Evolutionary conservation across 2,797 vertebrate genomes (phyloP).

Genomic region (Coreius guichenoti): DNA sequence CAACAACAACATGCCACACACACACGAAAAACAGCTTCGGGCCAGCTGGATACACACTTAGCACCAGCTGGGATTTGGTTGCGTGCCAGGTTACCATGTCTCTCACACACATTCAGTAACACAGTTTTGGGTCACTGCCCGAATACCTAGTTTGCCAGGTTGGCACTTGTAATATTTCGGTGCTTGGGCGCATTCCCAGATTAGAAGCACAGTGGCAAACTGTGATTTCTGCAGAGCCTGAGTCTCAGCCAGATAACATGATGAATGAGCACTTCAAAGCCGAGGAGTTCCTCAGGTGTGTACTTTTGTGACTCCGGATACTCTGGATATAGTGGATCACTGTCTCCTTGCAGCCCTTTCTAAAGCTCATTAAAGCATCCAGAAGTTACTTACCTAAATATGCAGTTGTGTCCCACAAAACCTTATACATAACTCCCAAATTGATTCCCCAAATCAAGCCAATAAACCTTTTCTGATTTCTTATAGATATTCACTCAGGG

Average conservation of each 20-base stretch:
- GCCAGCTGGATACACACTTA: constrained; percentile 79
- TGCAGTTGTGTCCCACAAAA: constrained; percentile 6
- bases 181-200: constrained; percentile 61
- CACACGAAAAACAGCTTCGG: constrained; percentile 80
- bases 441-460: not conserved
- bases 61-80: constrained; percentile 57
- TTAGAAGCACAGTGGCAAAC: constrained; percentile 53
- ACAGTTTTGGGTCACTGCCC: constrained; percentile 76
- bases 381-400: constrained; percentile 14
- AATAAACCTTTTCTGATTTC: constrained; percentile 23
- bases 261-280: constrained; percentile 56
- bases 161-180: constrained; percentile 51
- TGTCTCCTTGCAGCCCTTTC: constrained; percentile 20
- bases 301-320: constrained; percentile 28
- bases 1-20: constrained; percentile 76
- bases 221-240: constrained; percentile 56
- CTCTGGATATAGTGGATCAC: constrained; percentile 19
- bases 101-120: constrained; percentile 62
- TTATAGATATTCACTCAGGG: not conserved
- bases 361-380: constrained; percentile 16
- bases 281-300: constrained; percentile 44
- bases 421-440: not conserved
- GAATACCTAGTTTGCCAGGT: constrained; percentile 60
- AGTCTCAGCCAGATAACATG: constrained; percentile 55
- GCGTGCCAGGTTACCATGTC: constrained; percentile 58